phyloP scores from a whole-genome alignment of 2,113 vertebrate genomes.

The Corynorhinus townsendii region DNA sequence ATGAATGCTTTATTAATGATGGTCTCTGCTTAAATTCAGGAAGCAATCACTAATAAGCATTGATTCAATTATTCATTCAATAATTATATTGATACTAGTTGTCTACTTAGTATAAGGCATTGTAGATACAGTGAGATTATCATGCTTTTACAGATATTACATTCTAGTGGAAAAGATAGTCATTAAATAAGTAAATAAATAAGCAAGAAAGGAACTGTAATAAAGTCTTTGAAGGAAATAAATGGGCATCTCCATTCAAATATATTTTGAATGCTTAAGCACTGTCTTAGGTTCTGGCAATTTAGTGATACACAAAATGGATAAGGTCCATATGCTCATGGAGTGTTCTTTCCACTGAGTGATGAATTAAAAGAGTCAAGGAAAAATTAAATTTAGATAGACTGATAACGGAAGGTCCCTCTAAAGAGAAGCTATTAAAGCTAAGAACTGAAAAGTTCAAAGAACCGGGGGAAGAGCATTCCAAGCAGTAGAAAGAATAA shows the following conservation, averaged over 20 bases:
- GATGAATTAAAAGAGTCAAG: background rate
- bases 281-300: background rate
- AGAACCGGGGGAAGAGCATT: background rate
- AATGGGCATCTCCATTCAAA: background rate
- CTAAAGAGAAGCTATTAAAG: background rate
- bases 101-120: background rate
- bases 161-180: background rate
- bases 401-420: background rate
- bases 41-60: background rate
- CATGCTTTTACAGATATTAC: background rate
- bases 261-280: background rate
- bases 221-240: background rate
- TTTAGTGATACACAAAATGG: background rate
- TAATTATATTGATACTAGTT: background rate
- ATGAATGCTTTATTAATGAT: slow-evolving; percentile 6
- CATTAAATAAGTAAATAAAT: background rate
- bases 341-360: background rate
- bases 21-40: slow-evolving; percentile 7
- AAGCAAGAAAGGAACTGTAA: background rate
- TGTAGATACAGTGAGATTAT: background rate
- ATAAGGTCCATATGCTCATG: background rate
- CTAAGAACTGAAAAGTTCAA: background rate
- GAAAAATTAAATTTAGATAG: background rate
- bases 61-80: background rate
- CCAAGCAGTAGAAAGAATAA: background rate